Conservation (phyloP, 2,113 vertebrate species). For the Heterochromis multidens region DNA sequence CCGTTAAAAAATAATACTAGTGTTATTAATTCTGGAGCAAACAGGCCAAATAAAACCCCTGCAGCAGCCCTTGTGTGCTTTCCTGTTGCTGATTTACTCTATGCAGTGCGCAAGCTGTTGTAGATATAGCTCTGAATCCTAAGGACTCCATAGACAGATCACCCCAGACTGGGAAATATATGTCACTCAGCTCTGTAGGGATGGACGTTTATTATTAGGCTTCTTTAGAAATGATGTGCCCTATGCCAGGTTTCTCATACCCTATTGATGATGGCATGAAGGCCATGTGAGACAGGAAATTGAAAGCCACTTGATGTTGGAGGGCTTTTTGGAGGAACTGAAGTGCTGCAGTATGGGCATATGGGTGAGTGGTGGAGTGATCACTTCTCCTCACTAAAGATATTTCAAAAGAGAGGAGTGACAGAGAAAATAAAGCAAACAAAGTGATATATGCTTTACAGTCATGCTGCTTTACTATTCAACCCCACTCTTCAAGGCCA, state of each 20-base stretch:
- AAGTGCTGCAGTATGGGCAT: conserved; percentile 29
- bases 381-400: conserved; percentile 8
- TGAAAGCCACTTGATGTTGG: conserved; percentile 53
- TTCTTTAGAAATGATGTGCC: conserved; percentile 37
- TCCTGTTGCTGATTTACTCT: conserved; percentile 49
- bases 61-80: conserved; percentile 23
- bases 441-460: neutral
- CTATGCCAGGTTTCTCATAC: conserved; percentile 29
- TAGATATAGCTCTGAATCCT: conserved; percentile 36
- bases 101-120: conserved; percentile 60
- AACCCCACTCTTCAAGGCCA: conserved; percentile 35
- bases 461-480: conserved; percentile 24
- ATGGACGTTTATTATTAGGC: conserved; percentile 54
- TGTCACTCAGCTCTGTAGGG: conserved; percentile 45
- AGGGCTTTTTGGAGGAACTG: conserved; percentile 36
- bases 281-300: conserved; percentile 23
- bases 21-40: conserved; percentile 35
- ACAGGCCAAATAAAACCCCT: conserved; percentile 26
- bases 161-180: conserved; percentile 26
- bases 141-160: conserved; percentile 17
- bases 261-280: conserved; percentile 1
- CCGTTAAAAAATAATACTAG: neutral
- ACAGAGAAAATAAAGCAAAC: neutral
- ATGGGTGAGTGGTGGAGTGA: conserved; percentile 8
- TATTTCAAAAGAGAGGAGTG: neutral